Conservation (phyloP, 2,113 vertebrate genomes). For the Oxyura jamaicensis region DNA sequence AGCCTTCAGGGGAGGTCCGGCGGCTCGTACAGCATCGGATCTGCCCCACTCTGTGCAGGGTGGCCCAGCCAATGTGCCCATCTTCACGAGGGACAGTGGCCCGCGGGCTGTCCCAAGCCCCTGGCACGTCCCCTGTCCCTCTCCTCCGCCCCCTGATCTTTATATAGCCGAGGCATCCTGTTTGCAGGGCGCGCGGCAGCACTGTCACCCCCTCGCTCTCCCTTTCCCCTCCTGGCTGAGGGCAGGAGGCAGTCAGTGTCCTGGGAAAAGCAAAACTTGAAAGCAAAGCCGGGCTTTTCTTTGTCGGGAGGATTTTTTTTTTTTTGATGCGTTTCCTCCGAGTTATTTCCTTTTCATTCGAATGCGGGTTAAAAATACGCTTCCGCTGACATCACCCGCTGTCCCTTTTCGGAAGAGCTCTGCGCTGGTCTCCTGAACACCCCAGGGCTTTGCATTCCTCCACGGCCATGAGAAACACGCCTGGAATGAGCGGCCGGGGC, state of each 20-base stretch:
- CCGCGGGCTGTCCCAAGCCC: not conserved
- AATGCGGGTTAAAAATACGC: constrained; percentile 53
- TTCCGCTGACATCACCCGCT: constrained; percentile 71
- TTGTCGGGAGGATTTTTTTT: constrained; percentile 21
- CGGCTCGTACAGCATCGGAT: rapidly evolving
- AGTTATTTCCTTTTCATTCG: constrained; percentile 42
- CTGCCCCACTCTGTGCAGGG: not conserved
- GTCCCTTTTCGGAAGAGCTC: constrained; percentile 18
- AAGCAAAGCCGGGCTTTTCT: constrained; percentile 1
- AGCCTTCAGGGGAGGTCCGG: too few species aligned
- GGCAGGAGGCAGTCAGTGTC: constrained; percentile 36
- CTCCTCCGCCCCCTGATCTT: not conserved
- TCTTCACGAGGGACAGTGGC: not conserved
- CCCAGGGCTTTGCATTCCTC: constrained; percentile 61
- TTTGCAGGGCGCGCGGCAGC: not conserved
- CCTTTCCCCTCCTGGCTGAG: constrained; percentile 12
- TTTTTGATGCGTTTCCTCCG: constrained; percentile 59
- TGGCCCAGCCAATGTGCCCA: not conserved
- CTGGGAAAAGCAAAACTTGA: constrained; percentile 73
- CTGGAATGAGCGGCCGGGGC: constrained; percentile 24
- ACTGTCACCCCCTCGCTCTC: not conserved
- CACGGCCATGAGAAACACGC: constrained; percentile 2
- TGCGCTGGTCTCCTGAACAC: not conserved
- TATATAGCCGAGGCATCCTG: constrained; percentile 17
- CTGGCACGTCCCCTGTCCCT: not conserved